Evolutionary conservation across 1,140 invertebrate genomes (phyloP), one percentile per base, ranked within the genome.

Genomic region (Sycophaga agraensis): DNA sequence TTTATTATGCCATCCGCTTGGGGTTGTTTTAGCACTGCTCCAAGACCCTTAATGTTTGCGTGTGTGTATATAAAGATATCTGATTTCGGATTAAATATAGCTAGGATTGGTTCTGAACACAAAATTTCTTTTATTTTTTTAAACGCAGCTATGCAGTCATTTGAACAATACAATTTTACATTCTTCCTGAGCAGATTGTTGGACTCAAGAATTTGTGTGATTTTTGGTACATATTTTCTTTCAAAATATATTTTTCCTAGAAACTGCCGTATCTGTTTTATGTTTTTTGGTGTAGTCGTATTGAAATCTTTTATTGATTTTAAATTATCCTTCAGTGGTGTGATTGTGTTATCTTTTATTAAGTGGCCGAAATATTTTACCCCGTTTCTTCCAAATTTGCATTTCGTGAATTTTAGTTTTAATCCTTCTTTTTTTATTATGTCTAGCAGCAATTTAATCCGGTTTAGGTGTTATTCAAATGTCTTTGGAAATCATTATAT

Each of bases 401-500:
- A 54, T 40, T 54, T 54, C n/a, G 19, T 12, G 22, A 54, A n/a
- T n/a, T n/a, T n/a, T n/a, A n/a, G n/a, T n/a, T n/a, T n/a, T n/a
- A n/a, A n/a, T n/a, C n/a, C n/a, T n/a, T n/a, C n/a, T n/a, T n/a
- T n/a, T n/a, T n/a, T n/a, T n/a, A n/a, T n/a, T n/a, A n/a, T n/a
- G n/a, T n/a, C n/a, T n/a, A n/a, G n/a, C n/a, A n/a, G n/a, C n/a
- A n/a, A n/a, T n/a, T n/a, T n/a, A n/a, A n/a, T n/a, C n/a, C n/a
- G n/a, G n/a, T 45, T 12, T 45, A 76, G 53, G 45, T 73, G 70
- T 58, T 73, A 66, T 54, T 62, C 28, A 55, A 68, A 71, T 19
- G 67, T 57, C 70, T 77, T 68, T 14, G 72, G 72, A 56, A 72
- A 77, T 64, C 37, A 74, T 40, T 35, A 75, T 73, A 58, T 76